Evolutionary conservation across 2,113 vertebrate species (phyloP).

Genomic region (Crotalus horridus): DNA sequence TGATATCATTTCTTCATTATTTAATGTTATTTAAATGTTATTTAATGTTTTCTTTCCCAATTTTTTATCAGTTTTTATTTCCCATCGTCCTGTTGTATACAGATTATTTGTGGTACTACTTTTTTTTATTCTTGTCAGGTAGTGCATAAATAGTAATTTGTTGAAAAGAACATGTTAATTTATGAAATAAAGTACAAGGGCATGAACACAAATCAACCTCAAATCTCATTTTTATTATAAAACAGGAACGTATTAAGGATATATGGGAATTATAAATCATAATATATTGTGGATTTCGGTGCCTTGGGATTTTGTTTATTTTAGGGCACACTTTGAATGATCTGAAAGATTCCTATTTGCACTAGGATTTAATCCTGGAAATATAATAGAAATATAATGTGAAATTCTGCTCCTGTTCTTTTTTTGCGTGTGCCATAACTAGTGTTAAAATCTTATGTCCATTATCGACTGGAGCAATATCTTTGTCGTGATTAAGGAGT

Average conservation of each 20-base stretch:
- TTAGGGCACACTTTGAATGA: not conserved
- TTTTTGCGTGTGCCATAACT: not conserved
- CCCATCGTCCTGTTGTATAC: not conserved
- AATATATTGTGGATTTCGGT: not conserved
- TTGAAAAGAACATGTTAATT: not conserved
- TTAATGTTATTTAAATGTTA: not conserved
- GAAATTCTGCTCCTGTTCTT: not conserved
- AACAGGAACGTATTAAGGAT: not conserved
- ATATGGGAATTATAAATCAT: not conserved
- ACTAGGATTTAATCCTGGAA: not conserved
- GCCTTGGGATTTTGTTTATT: not conserved
- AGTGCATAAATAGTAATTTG: not conserved
- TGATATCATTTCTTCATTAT: not conserved
- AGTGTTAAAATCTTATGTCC: not conserved
- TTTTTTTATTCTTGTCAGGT: not conserved
- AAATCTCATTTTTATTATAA: not conserved
- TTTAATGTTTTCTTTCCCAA: not conserved
- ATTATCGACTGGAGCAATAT: not conserved
- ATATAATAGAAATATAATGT: not conserved
- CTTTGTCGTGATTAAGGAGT: not conserved
- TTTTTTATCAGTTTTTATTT: no score
- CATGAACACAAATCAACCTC: not conserved
- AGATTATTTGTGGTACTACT: not conserved
- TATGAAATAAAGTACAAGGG: not conserved
- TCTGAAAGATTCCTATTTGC: not conserved